Conservation (phyloP, 1,140 invertebrate genomes). For the Bombus fervidus region DNA sequence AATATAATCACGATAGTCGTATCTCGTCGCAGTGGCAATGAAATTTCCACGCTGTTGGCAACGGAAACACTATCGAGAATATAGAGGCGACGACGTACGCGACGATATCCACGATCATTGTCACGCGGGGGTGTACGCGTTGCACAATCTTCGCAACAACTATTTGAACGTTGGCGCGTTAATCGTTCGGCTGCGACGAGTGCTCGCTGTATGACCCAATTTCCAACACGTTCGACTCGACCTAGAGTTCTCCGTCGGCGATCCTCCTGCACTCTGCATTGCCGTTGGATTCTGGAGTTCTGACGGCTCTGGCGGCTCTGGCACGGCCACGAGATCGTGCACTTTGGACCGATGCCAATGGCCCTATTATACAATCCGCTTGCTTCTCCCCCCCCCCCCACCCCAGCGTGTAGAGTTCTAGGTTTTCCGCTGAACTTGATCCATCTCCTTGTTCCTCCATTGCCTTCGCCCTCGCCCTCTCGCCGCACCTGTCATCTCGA, state of each 20-base stretch:
- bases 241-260: constrained; percentile 35
- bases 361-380: constrained; percentile 59
- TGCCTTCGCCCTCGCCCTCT: no score
- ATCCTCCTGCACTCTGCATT: constrained; percentile 31
- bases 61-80: no score
- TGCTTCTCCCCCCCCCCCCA: neutral
- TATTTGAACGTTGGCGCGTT: constrained; percentile 13
- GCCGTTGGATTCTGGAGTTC: constrained; percentile 19
- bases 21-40: neutral
- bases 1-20: no score
- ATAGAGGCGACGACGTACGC: no score
- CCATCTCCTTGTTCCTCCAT: neutral
- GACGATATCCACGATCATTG: neutral
- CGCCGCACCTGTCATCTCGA: no score
- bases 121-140: neutral
- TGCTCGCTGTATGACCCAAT: constrained; percentile 58
- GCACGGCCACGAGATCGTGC: constrained; percentile 40
- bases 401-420: neutral
- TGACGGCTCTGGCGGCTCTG: constrained; percentile 4
- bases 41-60: neutral
- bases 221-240: constrained; percentile 61
- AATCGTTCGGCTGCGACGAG: constrained; percentile 29
- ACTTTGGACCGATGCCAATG: constrained; percentile 69
- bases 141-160: neutral
- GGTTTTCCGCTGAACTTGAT: constrained; percentile 40